Evolutionary conservation across 2,113 vertebrate species (phyloP).

Genomic region (Trochalopteron elliotii): DNA sequence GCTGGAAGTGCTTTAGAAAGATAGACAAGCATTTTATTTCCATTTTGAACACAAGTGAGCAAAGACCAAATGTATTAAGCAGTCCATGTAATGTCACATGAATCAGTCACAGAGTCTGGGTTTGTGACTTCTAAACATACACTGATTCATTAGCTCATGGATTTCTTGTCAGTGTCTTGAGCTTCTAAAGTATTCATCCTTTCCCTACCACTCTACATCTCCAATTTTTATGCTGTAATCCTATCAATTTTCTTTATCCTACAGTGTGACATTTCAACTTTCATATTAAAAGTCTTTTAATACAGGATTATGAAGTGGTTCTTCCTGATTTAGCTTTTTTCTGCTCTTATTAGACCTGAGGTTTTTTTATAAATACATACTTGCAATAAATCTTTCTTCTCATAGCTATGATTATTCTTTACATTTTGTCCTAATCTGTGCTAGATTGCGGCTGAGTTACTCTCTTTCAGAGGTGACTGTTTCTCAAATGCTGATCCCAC

Average conservation of each 20-base stretch:
- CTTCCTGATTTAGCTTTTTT: not conserved
- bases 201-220: not conserved
- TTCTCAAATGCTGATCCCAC: not conserved
- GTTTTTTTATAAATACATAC: not conserved
- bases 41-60: not conserved
- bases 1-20: not conserved
- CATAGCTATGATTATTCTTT: not conserved
- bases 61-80: not conserved
- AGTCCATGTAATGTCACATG: not conserved
- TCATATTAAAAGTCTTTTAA: slow-evolving; percentile 17
- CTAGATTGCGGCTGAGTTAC: not conserved
- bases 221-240: slow-evolving; percentile 17
- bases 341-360: not conserved
- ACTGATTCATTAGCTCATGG: slow-evolving; percentile 31
- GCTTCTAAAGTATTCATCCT: slow-evolving; percentile 1
- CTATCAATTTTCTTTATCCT: slow-evolving; percentile 29
- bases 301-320: not conserved
- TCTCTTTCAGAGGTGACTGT: not conserved
- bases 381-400: not conserved
- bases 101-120: not conserved
- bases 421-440: not conserved
- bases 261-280: not conserved
- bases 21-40: not conserved
- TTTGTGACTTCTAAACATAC: not conserved
- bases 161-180: slow-evolving; percentile 39